These are phyloP conservation scores for Rhadinocentrus ornatus DNA, from an alignment of 2,797 vertebrate species.

Conservation along the genomic window DNA sequence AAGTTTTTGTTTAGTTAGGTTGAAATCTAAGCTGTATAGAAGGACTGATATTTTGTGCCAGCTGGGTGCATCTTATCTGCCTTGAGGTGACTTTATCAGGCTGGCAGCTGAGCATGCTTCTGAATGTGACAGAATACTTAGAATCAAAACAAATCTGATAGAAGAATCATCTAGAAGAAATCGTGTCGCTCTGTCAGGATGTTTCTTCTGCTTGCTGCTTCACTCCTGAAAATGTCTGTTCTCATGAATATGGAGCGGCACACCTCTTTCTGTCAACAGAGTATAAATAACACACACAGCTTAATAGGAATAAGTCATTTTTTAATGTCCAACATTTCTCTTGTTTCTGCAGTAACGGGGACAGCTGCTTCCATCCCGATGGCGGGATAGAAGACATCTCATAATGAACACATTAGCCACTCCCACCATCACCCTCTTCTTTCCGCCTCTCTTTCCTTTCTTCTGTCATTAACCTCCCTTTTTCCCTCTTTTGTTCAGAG, in stretches of 20 bases:
- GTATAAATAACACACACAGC: conserved; percentile 35
- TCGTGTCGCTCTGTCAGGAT: conserved; percentile 19
- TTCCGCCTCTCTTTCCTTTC: conserved; percentile 9
- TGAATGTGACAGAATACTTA: conserved; percentile 37
- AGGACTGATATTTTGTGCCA: conserved; percentile 1
- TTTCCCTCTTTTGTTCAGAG: conserved; percentile 15
- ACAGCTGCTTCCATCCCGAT: conserved; percentile 71
- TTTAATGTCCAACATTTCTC: conserved; percentile 83
- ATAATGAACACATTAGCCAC: conserved; percentile 78
- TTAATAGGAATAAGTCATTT: conserved; percentile 75
- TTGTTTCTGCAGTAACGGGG: conserved; percentile 77
- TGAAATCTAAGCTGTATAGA: background rate
- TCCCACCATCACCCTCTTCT: conserved; percentile 33
- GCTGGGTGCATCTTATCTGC: conserved; percentile 3
- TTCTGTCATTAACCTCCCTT: background rate
- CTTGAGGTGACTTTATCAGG: conserved; percentile 1
- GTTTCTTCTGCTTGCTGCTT: conserved; percentile 21
- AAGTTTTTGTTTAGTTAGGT: background rate
- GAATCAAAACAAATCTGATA: conserved; percentile 25
- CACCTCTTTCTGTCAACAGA: conserved; percentile 14
- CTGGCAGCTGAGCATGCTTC: conserved; percentile 27
- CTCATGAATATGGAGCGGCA: conserved; percentile 46
- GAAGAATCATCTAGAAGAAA: conserved; percentile 7
- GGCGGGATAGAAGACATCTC: conserved; percentile 72
- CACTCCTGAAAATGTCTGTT: conserved; percentile 33